Conservation (phyloP, 2,113 vertebrate genomes). For the Malurus alboscapulatus region DNA sequence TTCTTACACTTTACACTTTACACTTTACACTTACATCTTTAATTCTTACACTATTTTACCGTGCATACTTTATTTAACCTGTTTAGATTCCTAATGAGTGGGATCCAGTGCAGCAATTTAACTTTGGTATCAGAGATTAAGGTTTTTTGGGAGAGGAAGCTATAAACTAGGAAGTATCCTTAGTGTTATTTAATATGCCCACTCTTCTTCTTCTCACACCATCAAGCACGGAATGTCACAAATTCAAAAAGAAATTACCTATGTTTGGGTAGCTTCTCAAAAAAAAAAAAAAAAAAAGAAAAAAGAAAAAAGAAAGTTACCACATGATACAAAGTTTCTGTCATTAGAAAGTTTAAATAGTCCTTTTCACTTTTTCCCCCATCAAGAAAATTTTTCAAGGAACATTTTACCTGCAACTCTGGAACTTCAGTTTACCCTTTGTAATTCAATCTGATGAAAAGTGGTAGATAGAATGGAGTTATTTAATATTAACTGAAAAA, state of each 20-base stretch:
- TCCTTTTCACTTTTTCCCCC: background rate
- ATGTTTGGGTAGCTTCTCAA: background rate
- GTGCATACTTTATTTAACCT: background rate
- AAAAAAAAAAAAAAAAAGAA: background rate
- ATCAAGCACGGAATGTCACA: background rate
- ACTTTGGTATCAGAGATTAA: background rate
- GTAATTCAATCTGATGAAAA: background rate
- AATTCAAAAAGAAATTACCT: background rate
- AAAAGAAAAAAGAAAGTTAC: too few relatives aligned
- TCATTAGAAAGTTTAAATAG: background rate
- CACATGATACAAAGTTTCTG: background rate
- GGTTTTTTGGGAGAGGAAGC: accelerated
- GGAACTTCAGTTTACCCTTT: background rate
- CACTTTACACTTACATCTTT: too few relatives aligned
- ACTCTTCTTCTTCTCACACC: background rate
- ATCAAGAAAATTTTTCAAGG: background rate
- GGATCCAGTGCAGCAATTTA: background rate
- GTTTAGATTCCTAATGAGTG: background rate
- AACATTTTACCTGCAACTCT: background rate
- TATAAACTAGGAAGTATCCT: background rate
- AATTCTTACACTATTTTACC: background rate
- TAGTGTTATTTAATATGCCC: background rate
- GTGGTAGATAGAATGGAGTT: background rate
- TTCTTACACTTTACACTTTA: too few relatives aligned
- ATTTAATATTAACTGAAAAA: background rate